Percentiles rank a stretch among this genome's conserved stretches.
These are phyloP conservation scores for Clarias pachynema DNA, from an alignment of 2,797 vertebrate genomes.

Conservation along the genomic window DNA sequence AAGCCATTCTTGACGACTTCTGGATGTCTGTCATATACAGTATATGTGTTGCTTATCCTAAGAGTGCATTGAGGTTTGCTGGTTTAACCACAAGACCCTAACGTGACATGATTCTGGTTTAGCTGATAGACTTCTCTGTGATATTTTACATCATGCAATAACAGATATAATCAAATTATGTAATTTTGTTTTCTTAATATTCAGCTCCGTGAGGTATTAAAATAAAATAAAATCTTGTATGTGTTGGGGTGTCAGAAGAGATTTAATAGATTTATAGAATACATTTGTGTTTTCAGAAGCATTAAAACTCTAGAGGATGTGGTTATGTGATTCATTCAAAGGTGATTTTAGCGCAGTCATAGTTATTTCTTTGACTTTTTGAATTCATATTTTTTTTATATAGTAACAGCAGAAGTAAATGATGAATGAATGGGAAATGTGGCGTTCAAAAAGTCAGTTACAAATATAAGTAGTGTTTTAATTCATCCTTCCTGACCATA, in stretches of 20 bases:
- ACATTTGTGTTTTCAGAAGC: background rate
- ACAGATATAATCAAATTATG: background rate
- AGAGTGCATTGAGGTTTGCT: background rate
- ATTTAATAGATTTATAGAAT: background rate
- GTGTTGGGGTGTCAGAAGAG: background rate
- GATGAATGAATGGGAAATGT: no score
- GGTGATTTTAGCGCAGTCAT: no score
- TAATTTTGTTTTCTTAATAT: background rate
- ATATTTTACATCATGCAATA: background rate
- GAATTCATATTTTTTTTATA: no score
- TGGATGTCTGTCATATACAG: background rate
- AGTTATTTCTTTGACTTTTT: no score
- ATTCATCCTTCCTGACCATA: no score
- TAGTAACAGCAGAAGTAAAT: no score
- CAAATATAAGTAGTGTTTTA: no score
- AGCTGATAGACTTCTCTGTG: background rate
- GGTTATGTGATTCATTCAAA: no score
- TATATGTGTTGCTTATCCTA: background rate
- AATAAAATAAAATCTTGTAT: background rate
- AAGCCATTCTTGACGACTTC: background rate
- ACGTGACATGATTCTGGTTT: background rate
- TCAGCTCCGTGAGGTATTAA: background rate
- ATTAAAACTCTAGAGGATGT: background rate
- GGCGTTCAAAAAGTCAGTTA: no score
- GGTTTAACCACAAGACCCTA: background rate